A percentile compares a stretch with the other conserved stretches of the same genome.
phyloP scores from a whole-genome alignment of 1,140 invertebrate species.

The Drosophila ohnishii region DNA sequence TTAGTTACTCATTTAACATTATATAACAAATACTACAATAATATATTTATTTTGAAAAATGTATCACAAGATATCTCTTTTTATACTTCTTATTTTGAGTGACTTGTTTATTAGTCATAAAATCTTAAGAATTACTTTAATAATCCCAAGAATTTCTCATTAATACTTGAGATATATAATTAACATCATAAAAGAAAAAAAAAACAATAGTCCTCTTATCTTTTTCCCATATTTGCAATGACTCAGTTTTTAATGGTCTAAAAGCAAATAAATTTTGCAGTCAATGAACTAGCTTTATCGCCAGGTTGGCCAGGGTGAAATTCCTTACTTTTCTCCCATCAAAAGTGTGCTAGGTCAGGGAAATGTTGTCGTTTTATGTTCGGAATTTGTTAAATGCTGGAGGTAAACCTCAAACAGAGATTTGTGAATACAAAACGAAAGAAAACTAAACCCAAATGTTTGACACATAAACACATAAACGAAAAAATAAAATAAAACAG shows the following conservation, averaged over 20 bases:
- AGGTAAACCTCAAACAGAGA: conserved; percentile 18
- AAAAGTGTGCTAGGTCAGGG: conserved; percentile 31
- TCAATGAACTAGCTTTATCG: conserved; percentile 15
- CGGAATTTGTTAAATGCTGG: conserved; percentile 2
- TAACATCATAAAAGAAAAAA: background rate
- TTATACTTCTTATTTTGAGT: background rate
- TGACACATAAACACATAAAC: conserved; percentile 26
- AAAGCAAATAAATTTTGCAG: background rate
- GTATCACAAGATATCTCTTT: too few species aligned
- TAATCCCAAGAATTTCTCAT: background rate
- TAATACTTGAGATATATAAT: background rate
- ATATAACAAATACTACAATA: too few species aligned
- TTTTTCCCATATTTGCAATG: background rate
- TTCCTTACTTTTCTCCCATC: too few species aligned
- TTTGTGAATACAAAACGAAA: conserved; percentile 13
- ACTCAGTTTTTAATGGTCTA: background rate
- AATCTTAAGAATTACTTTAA: background rate
- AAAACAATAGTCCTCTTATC: background rate
- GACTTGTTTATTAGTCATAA: background rate
- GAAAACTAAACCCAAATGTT: conserved; percentile 9
- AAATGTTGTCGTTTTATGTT: conserved; percentile 20
- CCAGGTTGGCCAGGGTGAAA: background rate
- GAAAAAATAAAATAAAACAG: conserved; percentile 1
- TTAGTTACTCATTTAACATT: too few species aligned
- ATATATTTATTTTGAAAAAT: background rate